Evolutionary conservation across 2,888 invertebrate species (phyloP).

Genomic region (Globia sparganii): DNA sequence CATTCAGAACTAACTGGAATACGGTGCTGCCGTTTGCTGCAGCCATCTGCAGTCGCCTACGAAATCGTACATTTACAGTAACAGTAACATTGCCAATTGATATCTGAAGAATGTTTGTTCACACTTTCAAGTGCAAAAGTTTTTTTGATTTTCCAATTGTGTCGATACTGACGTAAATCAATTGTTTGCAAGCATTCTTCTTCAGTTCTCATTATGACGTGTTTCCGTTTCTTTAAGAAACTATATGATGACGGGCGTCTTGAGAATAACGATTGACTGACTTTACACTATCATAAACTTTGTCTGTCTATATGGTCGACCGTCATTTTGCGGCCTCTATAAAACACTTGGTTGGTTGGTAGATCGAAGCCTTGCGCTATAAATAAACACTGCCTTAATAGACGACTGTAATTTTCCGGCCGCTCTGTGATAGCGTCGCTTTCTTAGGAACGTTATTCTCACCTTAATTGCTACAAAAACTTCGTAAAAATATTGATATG

Average conservation of each 20-base stretch:
- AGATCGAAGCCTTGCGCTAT: too few species aligned
- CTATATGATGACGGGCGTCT: neutral
- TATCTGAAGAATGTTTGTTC: neutral
- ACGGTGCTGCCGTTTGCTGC: too few species aligned
- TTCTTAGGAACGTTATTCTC: neutral
- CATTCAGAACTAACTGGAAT: too few species aligned
- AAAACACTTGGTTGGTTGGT: too few species aligned
- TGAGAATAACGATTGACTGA: neutral
- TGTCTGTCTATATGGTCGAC: too few species aligned
- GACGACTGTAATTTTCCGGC: neutral
- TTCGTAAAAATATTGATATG: neutral
- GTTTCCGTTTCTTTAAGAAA: neutral
- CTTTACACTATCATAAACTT: too few species aligned
- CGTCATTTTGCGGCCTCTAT: neutral
- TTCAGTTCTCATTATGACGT: neutral
- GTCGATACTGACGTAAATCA: conserved; percentile 1
- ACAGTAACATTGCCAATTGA: neutral
- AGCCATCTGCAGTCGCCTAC: too few species aligned
- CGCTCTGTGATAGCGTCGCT: neutral
- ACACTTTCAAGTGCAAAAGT: neutral
- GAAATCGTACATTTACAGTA: too few species aligned
- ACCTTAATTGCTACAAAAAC: neutral
- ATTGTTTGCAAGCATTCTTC: conserved; percentile 2
- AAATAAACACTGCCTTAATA: neutral
- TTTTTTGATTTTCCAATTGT: neutral